Base-by-base conservation (phyloP, 2,888 invertebrate genomes). In the Nemotelus nigrinus region DNA sequence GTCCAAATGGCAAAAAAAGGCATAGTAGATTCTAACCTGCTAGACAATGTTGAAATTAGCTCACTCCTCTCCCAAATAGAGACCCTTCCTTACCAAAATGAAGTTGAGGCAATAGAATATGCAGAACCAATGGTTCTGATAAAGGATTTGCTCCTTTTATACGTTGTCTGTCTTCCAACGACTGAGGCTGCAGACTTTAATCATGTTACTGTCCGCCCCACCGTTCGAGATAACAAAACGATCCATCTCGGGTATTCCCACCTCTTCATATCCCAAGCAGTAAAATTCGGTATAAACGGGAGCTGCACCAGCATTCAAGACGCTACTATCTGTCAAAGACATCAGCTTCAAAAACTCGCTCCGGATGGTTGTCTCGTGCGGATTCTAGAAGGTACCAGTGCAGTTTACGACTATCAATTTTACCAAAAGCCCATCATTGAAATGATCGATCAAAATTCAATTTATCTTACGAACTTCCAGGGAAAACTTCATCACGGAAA, bases 101-200 rank as follows among this genome's bases (percentile, higher is more conserved):
- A 72, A 43, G 72, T 81, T 4, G 79, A 81, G 50, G 80, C 78
- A 3, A 53, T 80, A 0, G 79, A 80, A 63, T 80, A 79, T 47
- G 80, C 79, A 41, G 64, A 55, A 67, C 80, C 81, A 5, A 55
- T 76, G 7, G 65, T 81, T 8, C 76, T 80, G 7, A 77, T 76
- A 45, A 82, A 81, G 57, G n/a, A n/a, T n/a, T n/a, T n/a, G n/a
- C n/a, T n/a, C n/a, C n/a, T n/a, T n/a, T n/a, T n/a, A n/a, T n/a
- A n/a, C n/a, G n/a, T n/a, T n/a, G n/a, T n/a, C n/a, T n/a, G n/a
- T n/a, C n/a, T n/a, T n/a, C n/a, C n/a, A n/a, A n/a, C n/a, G n/a
- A n/a, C n/a, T n/a, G n/a, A n/a, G n/a, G n/a, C n/a, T n/a, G n/a
- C n/a, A n/a, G n/a, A n/a, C n/a, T n/a, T n/a, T n/a, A n/a, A n/a